These are phyloP conservation scores for Eurystomus gularis DNA, from an alignment of 2,113 vertebrate genomes.

Conservation along the genomic window DNA sequence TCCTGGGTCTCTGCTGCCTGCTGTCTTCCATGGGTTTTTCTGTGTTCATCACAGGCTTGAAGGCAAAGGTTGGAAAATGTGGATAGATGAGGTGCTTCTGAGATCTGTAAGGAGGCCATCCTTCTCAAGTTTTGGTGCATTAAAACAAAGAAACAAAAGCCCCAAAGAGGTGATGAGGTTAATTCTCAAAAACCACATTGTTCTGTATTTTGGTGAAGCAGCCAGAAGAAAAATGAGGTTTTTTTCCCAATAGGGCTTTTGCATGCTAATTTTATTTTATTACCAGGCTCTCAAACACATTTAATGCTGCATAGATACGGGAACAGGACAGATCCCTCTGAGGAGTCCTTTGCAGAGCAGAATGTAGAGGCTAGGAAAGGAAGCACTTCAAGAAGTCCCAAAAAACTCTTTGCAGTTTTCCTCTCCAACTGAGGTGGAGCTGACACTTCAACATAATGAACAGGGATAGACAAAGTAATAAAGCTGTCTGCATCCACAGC, in stretches of 20 bases:
- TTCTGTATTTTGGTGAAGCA: not conserved
- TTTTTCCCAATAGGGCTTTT: not conserved
- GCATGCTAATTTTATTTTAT: not conserved
- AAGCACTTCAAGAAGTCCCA: not conserved
- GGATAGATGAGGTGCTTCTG: not conserved
- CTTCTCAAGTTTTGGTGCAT: not conserved
- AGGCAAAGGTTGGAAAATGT: not conserved
- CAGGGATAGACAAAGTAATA: not conserved
- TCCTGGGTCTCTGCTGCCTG: not conserved
- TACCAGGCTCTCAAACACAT: not conserved
- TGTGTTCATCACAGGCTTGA: not conserved
- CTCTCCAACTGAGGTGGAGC: not conserved
- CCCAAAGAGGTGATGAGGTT: not conserved
- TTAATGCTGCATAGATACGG: not conserved
- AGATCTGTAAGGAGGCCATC: not conserved
- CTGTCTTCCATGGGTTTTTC: not conserved
- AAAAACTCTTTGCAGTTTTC: not conserved
- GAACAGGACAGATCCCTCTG: not conserved
- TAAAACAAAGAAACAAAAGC: not conserved
- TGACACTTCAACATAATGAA: not conserved
- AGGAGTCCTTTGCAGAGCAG: not conserved
- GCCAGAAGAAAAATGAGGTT: not conserved
- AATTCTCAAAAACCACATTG: not conserved
- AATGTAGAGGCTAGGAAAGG: not conserved
- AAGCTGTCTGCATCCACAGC: not conserved